Base-by-base conservation (phyloP, 1,140 invertebrate genomes). In the Pentalonia nigronervosa region DNA sequence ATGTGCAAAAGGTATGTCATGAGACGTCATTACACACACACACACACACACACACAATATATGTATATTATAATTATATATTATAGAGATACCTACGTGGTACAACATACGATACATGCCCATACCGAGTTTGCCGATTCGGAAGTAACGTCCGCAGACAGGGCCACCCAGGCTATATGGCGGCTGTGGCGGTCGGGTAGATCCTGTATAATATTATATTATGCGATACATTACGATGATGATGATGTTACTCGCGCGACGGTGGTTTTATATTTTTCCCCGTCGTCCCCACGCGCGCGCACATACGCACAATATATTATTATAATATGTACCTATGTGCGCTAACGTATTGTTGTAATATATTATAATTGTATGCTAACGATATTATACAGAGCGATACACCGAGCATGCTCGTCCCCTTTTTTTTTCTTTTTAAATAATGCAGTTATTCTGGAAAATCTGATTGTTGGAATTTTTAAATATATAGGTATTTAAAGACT, bases 101-200 rank as follows among this genome's bases (percentile, higher is more conserved):
- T 76, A 17, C 60, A 76, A 76, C 60, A 76, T 76, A 17, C 30
- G 60, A 83, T 83, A 41, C n/a, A 88, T 20, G 86, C 86, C 48
- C 87, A 53, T 41, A 89, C 87, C 87, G 56, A 53, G 81, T 86
- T 41, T 53, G 91, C 34, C 81, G 91, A 45, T 50, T 93, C 91
- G 91, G 76, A 84, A 93, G 47, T 93, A 93, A 93, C 48, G 91
- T 84, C 76, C 48, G 81, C 50, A 17, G 91, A 93, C 91, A 93
- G 91, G 91, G 76, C 91, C 91, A 93, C 91, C 91, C 90, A 91
- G 34, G 11, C 48, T n/a, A 76, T n/a, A 76, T n/a, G 17, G n/a
- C 60, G 60, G 14, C 60, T 17, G 30, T 76, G n/a, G 88, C 20
- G 21, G 30, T 90, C 87, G 48, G 47, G 21, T 34, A 34, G 47